These are phyloP conservation scores for Zaprionus camerounensis DNA, from an alignment of 1,140 invertebrate species.

Conservation along the genomic window DNA sequence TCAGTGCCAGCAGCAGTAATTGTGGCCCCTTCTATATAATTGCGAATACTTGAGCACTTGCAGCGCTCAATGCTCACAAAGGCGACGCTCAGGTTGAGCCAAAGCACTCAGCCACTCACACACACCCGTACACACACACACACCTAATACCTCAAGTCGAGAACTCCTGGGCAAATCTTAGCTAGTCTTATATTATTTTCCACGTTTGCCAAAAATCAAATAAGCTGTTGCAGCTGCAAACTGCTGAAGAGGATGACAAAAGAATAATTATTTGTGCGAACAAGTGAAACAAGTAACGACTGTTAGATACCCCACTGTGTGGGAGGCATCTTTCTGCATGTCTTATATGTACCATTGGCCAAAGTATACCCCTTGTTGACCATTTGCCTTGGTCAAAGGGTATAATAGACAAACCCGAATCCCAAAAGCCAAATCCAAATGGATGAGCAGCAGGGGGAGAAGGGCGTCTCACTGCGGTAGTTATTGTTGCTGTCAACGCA, in stretches of 20 bases:
- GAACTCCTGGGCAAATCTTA: neutral
- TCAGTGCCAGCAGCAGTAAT: constrained; percentile 16
- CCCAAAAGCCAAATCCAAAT: constrained; percentile 5
- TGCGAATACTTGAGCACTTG: constrained; percentile 12
- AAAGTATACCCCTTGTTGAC: neutral
- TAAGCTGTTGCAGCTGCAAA: neutral
- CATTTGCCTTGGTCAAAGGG: neutral
- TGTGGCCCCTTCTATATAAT: constrained; percentile 33
- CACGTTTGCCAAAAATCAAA: constrained; percentile 1
- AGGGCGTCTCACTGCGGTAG: constrained; percentile 10
- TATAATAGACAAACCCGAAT: neutral
- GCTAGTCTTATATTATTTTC: neutral
- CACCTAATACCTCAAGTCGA: neutral
- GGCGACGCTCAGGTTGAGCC: neutral
- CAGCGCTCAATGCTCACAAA: constrained; percentile 12
- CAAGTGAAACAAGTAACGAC: neutral
- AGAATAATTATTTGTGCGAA: neutral
- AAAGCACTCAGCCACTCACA: neutral
- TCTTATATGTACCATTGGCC: no score
- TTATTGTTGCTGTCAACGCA: constrained; percentile 9
- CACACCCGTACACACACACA: neutral
- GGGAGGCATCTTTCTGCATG: neutral
- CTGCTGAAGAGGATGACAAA: neutral
- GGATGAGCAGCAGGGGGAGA: neutral
- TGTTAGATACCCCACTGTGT: neutral